Percentiles rank a stretch among this genome's conserved stretches.
phyloP scores from a whole-genome alignment of 2,888 invertebrate species.

The Thyatira batis region DNA sequence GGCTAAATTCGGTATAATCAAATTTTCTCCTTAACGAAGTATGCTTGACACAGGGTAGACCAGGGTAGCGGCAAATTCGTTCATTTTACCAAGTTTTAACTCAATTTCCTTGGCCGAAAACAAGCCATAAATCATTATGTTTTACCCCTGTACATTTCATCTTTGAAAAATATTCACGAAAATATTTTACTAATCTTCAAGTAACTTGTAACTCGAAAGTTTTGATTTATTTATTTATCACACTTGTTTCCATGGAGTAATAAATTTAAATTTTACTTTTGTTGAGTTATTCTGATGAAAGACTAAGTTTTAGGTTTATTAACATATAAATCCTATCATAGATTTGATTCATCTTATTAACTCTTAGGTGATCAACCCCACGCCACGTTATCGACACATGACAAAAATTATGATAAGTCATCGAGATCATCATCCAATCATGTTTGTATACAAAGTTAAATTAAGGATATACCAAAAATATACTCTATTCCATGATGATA shows the following conservation, averaged over 20 bases:
- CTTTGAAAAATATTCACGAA: slow-evolving; percentile 12
- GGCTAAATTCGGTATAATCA: slow-evolving; percentile 25
- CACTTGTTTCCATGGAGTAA: too few relatives aligned
- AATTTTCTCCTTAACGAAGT: slow-evolving; percentile 32
- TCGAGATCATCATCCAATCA: neutral
- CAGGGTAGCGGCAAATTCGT: slow-evolving; percentile 18
- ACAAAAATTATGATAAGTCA: neutral
- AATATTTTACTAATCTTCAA: slow-evolving; percentile 8
- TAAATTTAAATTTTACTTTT: too few relatives aligned
- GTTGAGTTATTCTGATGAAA: too few relatives aligned
- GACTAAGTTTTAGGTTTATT: too few relatives aligned
- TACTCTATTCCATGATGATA: neutral
- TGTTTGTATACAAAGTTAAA: neutral
- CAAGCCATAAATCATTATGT: slow-evolving; percentile 28
- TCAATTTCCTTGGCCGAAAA: slow-evolving; percentile 26
- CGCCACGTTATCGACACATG: too few relatives aligned
- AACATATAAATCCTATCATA: too few relatives aligned
- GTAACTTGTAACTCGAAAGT: neutral
- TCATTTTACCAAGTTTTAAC: slow-evolving; percentile 27
- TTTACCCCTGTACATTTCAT: slow-evolving; percentile 7
- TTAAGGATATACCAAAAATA: neutral
- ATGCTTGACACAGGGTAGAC: slow-evolving; percentile 21
- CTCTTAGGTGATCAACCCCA: too few relatives aligned
- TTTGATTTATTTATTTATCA: neutral
- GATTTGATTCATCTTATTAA: too few relatives aligned